A percentile compares a stretch with the other conserved stretches of the same genome.
Conservation (phyloP, 2,113 vertebrate genomes). For the Dipodomys stephensi region DNA sequence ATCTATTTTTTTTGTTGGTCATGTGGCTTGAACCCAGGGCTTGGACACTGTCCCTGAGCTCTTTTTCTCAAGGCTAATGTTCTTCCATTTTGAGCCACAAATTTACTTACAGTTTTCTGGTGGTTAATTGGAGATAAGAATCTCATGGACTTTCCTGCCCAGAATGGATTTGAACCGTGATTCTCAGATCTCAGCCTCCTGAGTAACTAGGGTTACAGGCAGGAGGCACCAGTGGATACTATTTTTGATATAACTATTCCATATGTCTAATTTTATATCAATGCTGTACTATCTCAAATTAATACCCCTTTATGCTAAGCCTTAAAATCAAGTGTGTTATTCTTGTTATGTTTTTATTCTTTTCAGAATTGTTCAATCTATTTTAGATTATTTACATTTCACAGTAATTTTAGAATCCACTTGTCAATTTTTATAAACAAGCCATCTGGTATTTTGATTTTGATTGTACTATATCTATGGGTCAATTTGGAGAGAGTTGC, state of each 20-base stretch:
- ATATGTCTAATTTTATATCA: not conserved
- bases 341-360: not conserved
- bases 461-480: not conserved
- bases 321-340: not conserved
- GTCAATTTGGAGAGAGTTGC: not conserved
- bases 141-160: too few species aligned
- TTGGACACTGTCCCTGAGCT: too few species aligned
- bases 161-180: too few species aligned
- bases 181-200: too few species aligned
- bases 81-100: too few species aligned
- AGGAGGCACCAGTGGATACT: not conserved
- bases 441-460: constrained; percentile 8
- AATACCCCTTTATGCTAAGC: not conserved
- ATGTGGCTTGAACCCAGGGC: too few species aligned
- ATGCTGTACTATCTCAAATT: not conserved
- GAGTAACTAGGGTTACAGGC: too few species aligned
- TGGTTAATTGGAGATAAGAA: too few species aligned
- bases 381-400: not conserved
- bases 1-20: too few species aligned
- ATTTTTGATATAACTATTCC: not conserved
- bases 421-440: constrained; percentile 26
- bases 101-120: too few species aligned
- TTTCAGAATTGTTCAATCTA: not conserved
- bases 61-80: too few species aligned
- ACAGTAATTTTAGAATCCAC: constrained; percentile 17